Evolutionary conservation across 2,797 vertebrate species (phyloP), one percentile per base, ranked within the genome.

Genomic region (Rousettus madagascariensis): DNA sequence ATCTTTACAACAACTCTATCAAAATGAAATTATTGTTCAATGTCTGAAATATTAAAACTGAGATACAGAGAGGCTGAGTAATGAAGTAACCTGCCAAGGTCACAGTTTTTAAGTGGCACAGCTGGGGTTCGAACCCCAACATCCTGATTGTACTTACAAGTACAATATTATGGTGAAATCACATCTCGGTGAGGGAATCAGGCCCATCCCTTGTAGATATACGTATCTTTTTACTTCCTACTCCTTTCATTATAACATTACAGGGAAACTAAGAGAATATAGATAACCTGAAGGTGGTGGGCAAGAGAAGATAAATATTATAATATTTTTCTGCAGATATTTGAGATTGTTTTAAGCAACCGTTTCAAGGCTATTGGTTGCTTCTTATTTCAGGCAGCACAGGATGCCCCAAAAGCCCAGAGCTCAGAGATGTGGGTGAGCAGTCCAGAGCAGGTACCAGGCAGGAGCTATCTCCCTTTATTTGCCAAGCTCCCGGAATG

Each of bases 381-480:
- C 13, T 51, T 82, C 19, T 49, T 36, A 11, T 69, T 9, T 36
- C 49, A 61, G 24, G 17, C 17, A 72, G 15, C 11, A 28, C 0
- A 69, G 19, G 24, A 71, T 30, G 9, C 41, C 68, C 66, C 1
- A 36, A 86, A 86, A 77, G 8, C 16, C 13, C 12, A 9, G 30
- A 33, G 38, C 26, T 57, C 41, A 53, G 22, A 43, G 6, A 16
- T 11, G 46, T 5, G 24, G 15, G 12, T 15, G 5, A 66, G 17
- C 1, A 24, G 24, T 38, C 9, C 6, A 24, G 0, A 11, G 20
- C 8, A 28, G 10, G n/a, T 22, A 30, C 2, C n/a, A 15, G 8
- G 6, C n/a, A 75, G 38, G 22, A 28, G 5, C 17, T 5, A 1
- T 57, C 4, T 61, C 7, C 8, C 13, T 75, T 69, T 53, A 17